Evolutionary conservation across 2,113 vertebrate species (phyloP).

Genomic region (Nothobranchius furzeri): DNA sequence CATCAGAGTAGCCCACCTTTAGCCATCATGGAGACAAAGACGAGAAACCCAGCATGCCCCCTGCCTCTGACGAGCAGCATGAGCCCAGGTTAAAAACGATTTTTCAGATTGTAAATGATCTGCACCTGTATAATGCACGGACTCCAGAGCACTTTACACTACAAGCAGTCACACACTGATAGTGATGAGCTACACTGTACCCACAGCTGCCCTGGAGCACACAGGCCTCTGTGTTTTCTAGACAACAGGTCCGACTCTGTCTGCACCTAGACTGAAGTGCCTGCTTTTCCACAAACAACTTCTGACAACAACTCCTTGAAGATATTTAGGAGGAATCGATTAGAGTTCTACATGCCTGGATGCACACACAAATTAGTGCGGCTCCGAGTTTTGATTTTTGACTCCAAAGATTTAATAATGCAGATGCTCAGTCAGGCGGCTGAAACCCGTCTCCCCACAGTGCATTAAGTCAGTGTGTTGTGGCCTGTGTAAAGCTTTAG

Average conservation of each 20-base stretch:
- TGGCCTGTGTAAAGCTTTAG: conserved; percentile 37
- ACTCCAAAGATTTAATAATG: conserved; percentile 29
- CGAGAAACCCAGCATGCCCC: too few species aligned
- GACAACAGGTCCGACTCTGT: conserved; percentile 8
- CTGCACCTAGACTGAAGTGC: conserved; percentile 8
- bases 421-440: conserved; percentile 39
- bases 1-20: too few species aligned
- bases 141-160: too few species aligned
- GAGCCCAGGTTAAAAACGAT: too few species aligned
- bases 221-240: background rate
- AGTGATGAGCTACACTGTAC: too few species aligned
- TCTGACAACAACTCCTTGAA: conserved; percentile 10
- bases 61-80: too few species aligned
- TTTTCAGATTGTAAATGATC: too few species aligned
- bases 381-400: conserved; percentile 5
- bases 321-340: conserved; percentile 17
- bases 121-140: too few species aligned
- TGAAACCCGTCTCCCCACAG: conserved; percentile 34
- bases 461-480: conserved; percentile 56
- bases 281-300: background rate
- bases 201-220: too few species aligned
- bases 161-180: too few species aligned
- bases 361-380: conserved; percentile 12
- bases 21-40: too few species aligned
- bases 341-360: conserved; percentile 2